Base-by-base conservation (phyloP, 2,797 vertebrate species). In the Labeo calbasu region DNA sequence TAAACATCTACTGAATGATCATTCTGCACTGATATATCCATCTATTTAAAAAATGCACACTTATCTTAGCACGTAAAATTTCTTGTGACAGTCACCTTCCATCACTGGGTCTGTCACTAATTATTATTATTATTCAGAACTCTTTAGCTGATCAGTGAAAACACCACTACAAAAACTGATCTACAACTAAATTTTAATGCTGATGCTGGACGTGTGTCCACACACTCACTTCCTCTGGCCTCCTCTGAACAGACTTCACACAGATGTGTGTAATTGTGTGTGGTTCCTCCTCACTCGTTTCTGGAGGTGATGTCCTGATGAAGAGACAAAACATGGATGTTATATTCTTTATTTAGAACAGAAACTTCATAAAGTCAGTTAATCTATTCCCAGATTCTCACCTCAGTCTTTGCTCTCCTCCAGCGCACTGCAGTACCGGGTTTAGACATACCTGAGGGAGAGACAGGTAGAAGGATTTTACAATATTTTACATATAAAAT, bases 291-390 rank as follows among this genome's bases (percentile, higher is more conserved):
- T 87, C 84, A 96, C 90, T 96, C 94, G 43, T 95, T 95, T 65
- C 92, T 90, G 3, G 95, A 95, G 0, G 94, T 95, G 86, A 96
- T 95, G 69, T 94, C 94, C 95, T 95, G 87, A 21, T 82, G 63
- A n/a, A 77, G 75, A 81, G 8, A 71, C 40, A 36, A 76, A 82
- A 72, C 46, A 25, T 48, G 5, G 28, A 23, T 57, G 53, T 76
- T 28, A 82, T 15, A 36, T 65, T 79, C 36, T 68, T 66, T 48
- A 48, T 75, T 28, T 75, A 23, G 23, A 21, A 78, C n/a, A 25
- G 21, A 21, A 55, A 84, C 91, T 14, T 36, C 36, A 19, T 46
- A 57, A 21, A 40, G 15, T 55, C 4, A 36, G 21, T 80, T 15
- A 17, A 50, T 21, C 50, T 50, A 0, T 17, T 15, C 2, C 3